Conservation (phyloP, 2,113 vertebrate species). For the Syngnathus floridae region DNA sequence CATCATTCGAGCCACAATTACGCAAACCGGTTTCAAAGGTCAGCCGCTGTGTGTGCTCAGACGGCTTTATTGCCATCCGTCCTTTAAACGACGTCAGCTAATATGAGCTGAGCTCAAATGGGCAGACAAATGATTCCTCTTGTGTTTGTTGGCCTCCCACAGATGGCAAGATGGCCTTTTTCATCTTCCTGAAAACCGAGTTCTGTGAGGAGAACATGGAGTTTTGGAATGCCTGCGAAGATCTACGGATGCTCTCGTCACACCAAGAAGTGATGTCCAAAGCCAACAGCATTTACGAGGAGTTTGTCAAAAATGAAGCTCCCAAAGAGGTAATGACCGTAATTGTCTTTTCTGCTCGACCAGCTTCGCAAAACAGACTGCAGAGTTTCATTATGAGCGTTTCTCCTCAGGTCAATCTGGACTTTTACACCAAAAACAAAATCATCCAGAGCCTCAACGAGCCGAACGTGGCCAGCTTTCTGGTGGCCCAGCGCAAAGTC, state of each 20-base stretch:
- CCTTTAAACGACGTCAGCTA: too few species aligned
- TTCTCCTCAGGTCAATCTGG: slow-evolving; percentile 81
- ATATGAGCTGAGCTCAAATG: too few species aligned
- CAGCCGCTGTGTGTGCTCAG: background rate
- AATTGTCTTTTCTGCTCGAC: too few species aligned
- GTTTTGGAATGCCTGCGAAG: slow-evolving; percentile 83
- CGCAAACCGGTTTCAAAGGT: slow-evolving; percentile 37
- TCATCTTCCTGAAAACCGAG: slow-evolving; percentile 77
- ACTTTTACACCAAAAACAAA: slow-evolving; percentile 79
- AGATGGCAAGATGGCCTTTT: slow-evolving; percentile 77
- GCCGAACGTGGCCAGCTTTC: slow-evolving; percentile 72
- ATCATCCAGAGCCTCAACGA: slow-evolving; percentile 73
- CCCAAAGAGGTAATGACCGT: slow-evolving; percentile 82
- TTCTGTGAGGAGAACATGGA: slow-evolving; percentile 85
- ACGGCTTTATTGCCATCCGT: slow-evolving; percentile 7
- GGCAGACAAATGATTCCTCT: background rate
- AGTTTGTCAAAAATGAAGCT: slow-evolving; percentile 83
- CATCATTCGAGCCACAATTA: slow-evolving; percentile 17
- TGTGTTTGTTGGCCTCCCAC: background rate
- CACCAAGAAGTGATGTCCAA: slow-evolving; percentile 71
- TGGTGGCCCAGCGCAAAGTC: slow-evolving; percentile 76
- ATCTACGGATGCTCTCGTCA: slow-evolving; percentile 73
- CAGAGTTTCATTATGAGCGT: slow-evolving; percentile 7
- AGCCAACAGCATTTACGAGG: slow-evolving; percentile 81
- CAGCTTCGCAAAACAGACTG: background rate